Base-by-base conservation (phyloP, 1,140 invertebrate species). In the Procambarus virginalis region DNA sequence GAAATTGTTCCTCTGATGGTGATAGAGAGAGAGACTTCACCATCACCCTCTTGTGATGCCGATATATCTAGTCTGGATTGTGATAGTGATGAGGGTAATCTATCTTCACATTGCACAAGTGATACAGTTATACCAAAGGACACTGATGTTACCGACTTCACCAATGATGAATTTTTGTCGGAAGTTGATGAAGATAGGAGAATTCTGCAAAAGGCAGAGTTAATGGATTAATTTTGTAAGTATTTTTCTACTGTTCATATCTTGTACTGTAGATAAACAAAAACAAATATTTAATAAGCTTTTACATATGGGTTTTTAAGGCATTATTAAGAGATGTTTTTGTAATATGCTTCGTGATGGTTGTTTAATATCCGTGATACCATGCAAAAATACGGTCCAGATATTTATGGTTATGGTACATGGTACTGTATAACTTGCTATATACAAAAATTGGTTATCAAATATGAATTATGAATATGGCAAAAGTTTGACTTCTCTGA, bases 91-190 rank as follows among this genome's bases (percentile, higher is more conserved):
- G 84, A 91, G 3, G 77, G 86, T 49, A 73, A 55, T 22, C 14
- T 82, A 20, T 84, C 81, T 17, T 90, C 88, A 22, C 80, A 84
- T 46, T 80, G 84, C 45, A 91, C 84, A 22, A 91, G 89, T 82
- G 89, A 86, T 73, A 91, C 84, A 8, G 84, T 91, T 22, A 48
- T 91, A 49, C 89, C 89, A 49, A 79, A 81, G 68, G 89, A 91
- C 64, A 91, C 89, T 10, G 89, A 86, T 64, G 83, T 81, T 0
- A 91, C 89, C 49, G 89, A 91, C 64, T 86, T 91, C 51, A 91
- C 89, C 10, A 91, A 85, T 48, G 89, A 91, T 76, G 83, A 91
- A 45, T 89, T 83, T 58, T 49, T 86, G 12, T 91, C 89, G 4
- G 89, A 91, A 64, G 84, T 68, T n/a, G 89, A 91, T 86, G 89